Evolutionary conservation across 2,888 invertebrate genomes (phyloP), one percentile per base, ranked within the genome.

Genomic region (Branchipolynoe longqiensis): DNA sequence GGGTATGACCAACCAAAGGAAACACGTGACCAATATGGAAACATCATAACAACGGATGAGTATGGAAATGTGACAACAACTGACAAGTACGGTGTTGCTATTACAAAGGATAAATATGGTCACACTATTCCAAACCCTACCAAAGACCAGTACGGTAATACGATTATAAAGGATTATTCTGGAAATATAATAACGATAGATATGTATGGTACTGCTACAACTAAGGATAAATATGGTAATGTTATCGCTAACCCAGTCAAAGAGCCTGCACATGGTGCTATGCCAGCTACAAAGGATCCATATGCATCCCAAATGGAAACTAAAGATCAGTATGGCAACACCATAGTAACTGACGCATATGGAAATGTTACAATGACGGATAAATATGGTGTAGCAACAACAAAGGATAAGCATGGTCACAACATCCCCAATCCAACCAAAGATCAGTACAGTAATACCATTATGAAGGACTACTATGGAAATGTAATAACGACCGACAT

Each of bases 391-490:
- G n/a, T 62, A 4, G 31, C 62, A 14, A 31, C 25, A 1, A 36
- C 69, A 1, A 69, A 69, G 38, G 69, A 69, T 69, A 33, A 69
- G 38, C n/a, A 69, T 69, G 69, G 69, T 18, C 18, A 69, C 18
- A 38, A 14, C 18, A n/a, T n/a, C n/a, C n/a, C n/a, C n/a, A n/a
- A n/a, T n/a, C 25, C 33, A 36, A 25, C 36, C 1, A 69, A 25
- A 69, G 69, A 69, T 31, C 69, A 33, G 25, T 36, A 4, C 38
- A 38, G 69, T 4, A 31, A 33, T 33, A 69, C 69, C n/a, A 69
- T 38, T 22, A 69, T 33, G n/a, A 78, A 41, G 28, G 78, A 78
- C 78, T n/a, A 78, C 18, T 78, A 78, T 78, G 78, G 78, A 25
- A 78, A 48, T 28, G 28, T 28, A 2, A 78, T 48, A 28, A 69